These are phyloP conservation scores for Platichthys flesus DNA, from an alignment of 2,113 vertebrate genomes.

Conservation along the genomic window DNA sequence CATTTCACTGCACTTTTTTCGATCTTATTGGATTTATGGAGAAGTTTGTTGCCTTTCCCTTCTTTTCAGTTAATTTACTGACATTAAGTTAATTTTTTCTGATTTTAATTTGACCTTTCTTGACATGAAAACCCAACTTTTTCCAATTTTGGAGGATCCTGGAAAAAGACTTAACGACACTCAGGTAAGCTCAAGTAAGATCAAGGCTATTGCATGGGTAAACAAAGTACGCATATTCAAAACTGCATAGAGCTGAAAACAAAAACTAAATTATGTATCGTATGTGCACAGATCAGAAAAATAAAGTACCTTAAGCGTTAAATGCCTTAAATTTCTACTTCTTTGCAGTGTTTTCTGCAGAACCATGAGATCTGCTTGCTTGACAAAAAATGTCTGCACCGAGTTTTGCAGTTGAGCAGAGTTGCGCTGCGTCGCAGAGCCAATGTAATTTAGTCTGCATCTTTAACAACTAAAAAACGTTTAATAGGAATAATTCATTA, in stretches of 20 bases:
- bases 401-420: constrained; percentile 28
- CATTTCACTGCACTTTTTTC: constrained; percentile 25
- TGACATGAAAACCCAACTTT: neutral
- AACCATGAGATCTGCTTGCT: constrained; percentile 42
- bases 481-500: neutral
- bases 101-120: constrained; percentile 7
- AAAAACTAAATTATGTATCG: neutral
- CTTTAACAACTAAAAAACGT: neutral
- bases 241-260: constrained; percentile 2
- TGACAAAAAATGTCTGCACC: constrained; percentile 38
- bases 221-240: neutral
- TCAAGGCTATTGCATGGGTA: constrained; percentile 51
- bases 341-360: constrained; percentile 30
- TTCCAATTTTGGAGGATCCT: constrained; percentile 24
- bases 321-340: constrained; percentile 1
- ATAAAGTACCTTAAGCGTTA: neutral
- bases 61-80: neutral
- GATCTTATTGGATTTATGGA: constrained; percentile 13
- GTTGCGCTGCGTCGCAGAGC: constrained; percentile 24
- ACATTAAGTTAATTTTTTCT: constrained; percentile 12
- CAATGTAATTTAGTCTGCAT: neutral
- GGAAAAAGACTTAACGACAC: constrained; percentile 25
- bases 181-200: constrained; percentile 67
- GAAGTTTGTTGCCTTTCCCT: constrained; percentile 43
- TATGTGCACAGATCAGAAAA: neutral